Evolutionary conservation across 2,797 vertebrate species (phyloP).

Genomic region (Crenuchus spilurus): DNA sequence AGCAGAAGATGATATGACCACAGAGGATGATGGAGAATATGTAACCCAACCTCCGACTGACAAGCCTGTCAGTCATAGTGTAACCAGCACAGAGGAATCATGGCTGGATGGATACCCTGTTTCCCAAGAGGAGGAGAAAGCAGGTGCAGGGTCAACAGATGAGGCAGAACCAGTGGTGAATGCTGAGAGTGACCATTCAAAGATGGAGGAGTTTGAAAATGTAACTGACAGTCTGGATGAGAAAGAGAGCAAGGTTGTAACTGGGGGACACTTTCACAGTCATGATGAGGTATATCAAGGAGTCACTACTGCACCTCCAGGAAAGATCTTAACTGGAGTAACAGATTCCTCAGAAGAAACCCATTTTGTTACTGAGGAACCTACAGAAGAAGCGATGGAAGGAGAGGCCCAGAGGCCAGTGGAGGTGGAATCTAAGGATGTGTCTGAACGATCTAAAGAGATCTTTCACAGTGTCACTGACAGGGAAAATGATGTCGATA

Average conservation of each 20-base stretch:
- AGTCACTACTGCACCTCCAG: conserved; percentile 7
- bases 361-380: conserved; percentile 13
- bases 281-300: conserved; percentile 6
- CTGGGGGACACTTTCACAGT: neutral
- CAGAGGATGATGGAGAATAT: conserved; percentile 58
- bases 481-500: conserved; percentile 73
- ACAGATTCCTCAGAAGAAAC: conserved; percentile 7
- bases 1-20: conserved; percentile 63
- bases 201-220: conserved; percentile 44
- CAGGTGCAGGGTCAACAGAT: conserved; percentile 71
- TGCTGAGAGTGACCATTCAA: conserved; percentile 42
- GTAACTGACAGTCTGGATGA: conserved; percentile 59
- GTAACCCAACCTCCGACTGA: conserved; percentile 46
- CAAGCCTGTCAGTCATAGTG: conserved; percentile 42
- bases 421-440: conserved; percentile 39
- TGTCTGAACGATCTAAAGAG: conserved; percentile 48
- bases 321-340: conserved; percentile 11
- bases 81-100: conserved; percentile 79
- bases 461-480: conserved; percentile 58
- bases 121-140: conserved; percentile 67
- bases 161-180: conserved; percentile 55
- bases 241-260: conserved; percentile 54
- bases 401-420: conserved; percentile 50
- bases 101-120: conserved; percentile 93
- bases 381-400: conserved; percentile 29